Evolutionary conservation across 2,113 vertebrate genomes (phyloP).

Genomic region (Cephalopholis sonnerati): DNA sequence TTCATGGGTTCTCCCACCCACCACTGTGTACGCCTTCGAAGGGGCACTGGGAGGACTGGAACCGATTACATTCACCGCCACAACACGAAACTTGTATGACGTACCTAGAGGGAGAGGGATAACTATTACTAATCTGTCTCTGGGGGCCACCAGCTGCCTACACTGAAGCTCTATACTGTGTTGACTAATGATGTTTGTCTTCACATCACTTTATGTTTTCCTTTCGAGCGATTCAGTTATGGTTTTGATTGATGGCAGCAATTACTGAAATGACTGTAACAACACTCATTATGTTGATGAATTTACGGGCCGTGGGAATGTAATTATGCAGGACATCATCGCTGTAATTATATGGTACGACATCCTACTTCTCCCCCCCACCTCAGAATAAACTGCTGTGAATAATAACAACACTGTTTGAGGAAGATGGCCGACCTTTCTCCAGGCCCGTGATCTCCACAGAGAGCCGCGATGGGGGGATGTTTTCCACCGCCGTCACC

Average conservation of each 20-base stretch:
- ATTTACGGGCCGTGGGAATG: constrained; percentile 69
- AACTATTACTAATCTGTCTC: constrained; percentile 6
- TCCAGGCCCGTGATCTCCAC: constrained; percentile 95
- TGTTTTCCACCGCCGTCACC: constrained; percentile 93
- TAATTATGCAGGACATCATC: constrained; percentile 65
- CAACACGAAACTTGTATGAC: constrained; percentile 96
- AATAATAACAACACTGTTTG: constrained; percentile 27
- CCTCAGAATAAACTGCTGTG: constrained; percentile 25
- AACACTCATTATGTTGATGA: constrained; percentile 74
- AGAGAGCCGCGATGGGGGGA: constrained; percentile 95
- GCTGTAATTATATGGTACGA: constrained; percentile 55
- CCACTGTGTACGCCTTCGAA: constrained; percentile 92
- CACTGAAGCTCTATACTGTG: constrained; percentile 8
- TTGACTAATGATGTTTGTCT: constrained; percentile 62
- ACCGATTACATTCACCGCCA: constrained; percentile 94
- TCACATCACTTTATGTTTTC: constrained; percentile 58
- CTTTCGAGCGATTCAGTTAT: constrained; percentile 43
- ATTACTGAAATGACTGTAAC: constrained; percentile 73
- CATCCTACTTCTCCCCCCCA: constrained; percentile 25
- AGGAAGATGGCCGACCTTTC: constrained; percentile 87
- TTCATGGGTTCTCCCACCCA: constrained; percentile 89
- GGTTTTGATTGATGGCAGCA: constrained; percentile 70
- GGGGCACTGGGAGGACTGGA: constrained; percentile 94
- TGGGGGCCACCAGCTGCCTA: not conserved
- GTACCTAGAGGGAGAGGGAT: constrained; percentile 82